Base-by-base conservation (phyloP, 2,888 invertebrate genomes). In the Cerceris rybyensis region DNA sequence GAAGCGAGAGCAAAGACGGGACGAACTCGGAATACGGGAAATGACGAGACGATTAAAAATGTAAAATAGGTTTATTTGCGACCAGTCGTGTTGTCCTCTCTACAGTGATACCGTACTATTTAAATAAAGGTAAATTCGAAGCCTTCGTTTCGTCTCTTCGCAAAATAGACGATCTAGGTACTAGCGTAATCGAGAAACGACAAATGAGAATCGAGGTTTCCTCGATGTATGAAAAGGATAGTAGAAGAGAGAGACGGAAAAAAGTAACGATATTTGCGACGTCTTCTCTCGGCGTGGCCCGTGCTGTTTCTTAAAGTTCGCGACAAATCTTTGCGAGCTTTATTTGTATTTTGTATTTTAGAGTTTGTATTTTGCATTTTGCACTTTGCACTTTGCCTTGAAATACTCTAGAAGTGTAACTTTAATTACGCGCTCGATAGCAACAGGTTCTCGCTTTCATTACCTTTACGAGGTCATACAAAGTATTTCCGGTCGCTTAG, bases 31-130 rank as follows among this genome's bases (percentile, higher is more conserved):
- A 55, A 2, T 7, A 17, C 41, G 61, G 84, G 63, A 67, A 88
- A 81, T 85, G 67, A 88, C 57, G 74, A 84, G 78, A 78, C 85
- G 74, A 88, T 83, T 89, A 88, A 88, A 90, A 91, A 91, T 91
- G 91, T 90, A 91, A 91, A 91, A 91, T 90, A 90, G 85, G 86
- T 90, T 89, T 91, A 88, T 89, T 90, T 89, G 85, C 88, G 87
- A 88, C 87, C 89, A 88, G 88, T 88, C 87, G 83, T 87, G 82
- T 28, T 86, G 78, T 88, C 80, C 83, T 78, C 76, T 87, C 89
- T 90, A 90, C 89, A 90, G 85, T 85, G 75, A 75, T 85, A 83
- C 80, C 75, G 75, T 28, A 28, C 28, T 28, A 85, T 86, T 86
- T 81, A 84, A 85, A 85, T 80, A 86, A 82, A 76, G 74, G 58